These are phyloP conservation scores for Procavia capensis DNA, from an alignment of 2,113 vertebrate species.

Conservation along the genomic window DNA sequence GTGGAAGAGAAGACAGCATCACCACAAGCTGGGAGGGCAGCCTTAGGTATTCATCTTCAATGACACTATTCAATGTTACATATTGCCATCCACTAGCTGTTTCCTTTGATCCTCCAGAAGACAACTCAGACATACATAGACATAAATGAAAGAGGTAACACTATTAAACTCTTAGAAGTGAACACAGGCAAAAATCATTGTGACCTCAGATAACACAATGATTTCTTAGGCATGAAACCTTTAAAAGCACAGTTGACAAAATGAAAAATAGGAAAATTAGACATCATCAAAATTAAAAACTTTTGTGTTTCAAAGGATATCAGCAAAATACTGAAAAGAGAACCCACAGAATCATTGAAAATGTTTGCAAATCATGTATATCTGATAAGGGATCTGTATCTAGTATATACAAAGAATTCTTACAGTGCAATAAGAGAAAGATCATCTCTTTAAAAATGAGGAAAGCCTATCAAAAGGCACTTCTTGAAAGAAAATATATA, in stretches of 20 bases:
- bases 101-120: not conserved
- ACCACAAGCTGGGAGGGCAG: not conserved
- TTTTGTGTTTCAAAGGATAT: not conserved
- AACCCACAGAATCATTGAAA: not conserved
- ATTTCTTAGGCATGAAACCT: not conserved
- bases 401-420: not conserved
- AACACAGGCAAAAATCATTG: not conserved
- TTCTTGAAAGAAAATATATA: not conserved
- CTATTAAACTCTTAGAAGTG: not conserved
- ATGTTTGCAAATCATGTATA: not conserved
- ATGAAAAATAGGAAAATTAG: not conserved
- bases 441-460: not conserved
- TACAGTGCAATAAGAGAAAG: not conserved
- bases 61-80: not conserved
- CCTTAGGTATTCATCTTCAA: not conserved
- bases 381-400: not conserved
- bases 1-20: not conserved
- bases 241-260: not conserved
- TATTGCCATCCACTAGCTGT: not conserved
- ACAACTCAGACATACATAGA: not conserved
- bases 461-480: not conserved
- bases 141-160: not conserved
- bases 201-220: not conserved
- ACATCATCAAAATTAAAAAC: not conserved
- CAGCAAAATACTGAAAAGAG: not conserved